A percentile compares a stretch with the other conserved stretches of the same genome.
phyloP scores from a whole-genome alignment of 2,888 invertebrate species.

The Spicauda simplicius region DNA sequence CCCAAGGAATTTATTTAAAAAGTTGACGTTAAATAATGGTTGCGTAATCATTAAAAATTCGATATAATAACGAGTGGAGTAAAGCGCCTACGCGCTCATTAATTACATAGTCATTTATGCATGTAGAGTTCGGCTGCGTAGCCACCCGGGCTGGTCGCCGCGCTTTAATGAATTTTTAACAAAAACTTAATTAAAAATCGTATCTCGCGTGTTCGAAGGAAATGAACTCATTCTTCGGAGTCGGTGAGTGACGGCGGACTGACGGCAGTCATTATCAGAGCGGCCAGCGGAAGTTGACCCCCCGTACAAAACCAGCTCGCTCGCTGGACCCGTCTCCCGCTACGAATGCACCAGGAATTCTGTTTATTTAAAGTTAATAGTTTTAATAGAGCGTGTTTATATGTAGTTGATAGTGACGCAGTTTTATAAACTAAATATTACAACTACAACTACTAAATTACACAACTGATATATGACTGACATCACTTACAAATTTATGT shows the following conservation, averaged over 20 bases:
- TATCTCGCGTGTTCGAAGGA: conserved; percentile 83
- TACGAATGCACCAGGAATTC: conserved; percentile 15
- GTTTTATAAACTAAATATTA: too few species aligned
- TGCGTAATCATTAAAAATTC: conserved; percentile 59
- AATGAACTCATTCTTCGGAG: conserved; percentile 83
- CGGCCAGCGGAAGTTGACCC: conserved; percentile 65
- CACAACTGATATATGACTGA: too few species aligned
- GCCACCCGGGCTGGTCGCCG: conserved; percentile 66
- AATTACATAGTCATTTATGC: conserved; percentile 78
- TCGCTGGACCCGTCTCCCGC: conserved; percentile 3
- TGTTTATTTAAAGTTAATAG: conserved; percentile 10
- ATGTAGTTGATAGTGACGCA: background rate
- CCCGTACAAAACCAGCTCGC: conserved; percentile 40
- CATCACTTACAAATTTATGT: too few species aligned
- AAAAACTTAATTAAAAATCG: conserved; percentile 85
- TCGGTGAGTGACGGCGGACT: conserved; percentile 77
- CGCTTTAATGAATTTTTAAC: conserved; percentile 82
- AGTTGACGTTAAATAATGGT: conserved; percentile 46
- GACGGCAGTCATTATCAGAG: conserved; percentile 76
- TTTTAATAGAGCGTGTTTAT: background rate
- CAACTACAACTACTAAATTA: too few species aligned
- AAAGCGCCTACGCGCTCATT: conserved; percentile 67
- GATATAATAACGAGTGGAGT: conserved; percentile 52
- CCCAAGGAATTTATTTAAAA: conserved; percentile 57
- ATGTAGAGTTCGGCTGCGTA: conserved; percentile 57